These are phyloP conservation scores for Brachionus rubens DNA, from an alignment of 1,140 invertebrate genomes.

Conservation along the genomic window DNA sequence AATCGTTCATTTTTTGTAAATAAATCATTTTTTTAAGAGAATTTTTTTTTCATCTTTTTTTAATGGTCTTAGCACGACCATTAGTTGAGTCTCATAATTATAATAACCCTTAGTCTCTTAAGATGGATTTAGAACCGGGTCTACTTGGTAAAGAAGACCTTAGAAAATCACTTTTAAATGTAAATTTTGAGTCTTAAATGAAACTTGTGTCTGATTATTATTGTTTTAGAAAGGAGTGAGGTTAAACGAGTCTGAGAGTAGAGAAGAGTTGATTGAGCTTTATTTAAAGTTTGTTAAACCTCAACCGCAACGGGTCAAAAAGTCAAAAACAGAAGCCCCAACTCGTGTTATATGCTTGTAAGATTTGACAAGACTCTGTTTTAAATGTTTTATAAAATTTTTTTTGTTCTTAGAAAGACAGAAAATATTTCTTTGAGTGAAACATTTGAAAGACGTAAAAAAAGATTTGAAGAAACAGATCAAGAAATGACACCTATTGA, in stretches of 20 bases:
- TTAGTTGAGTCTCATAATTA: neutral
- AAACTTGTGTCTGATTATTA: neutral
- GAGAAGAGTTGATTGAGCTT: neutral
- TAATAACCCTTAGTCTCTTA: neutral
- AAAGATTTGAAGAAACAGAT: neutral
- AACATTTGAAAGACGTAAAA: neutral
- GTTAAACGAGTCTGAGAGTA: neutral
- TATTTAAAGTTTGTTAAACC: constrained; percentile 16
- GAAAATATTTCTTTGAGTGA: constrained; percentile 14
- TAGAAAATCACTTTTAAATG: neutral
- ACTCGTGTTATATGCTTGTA: neutral
- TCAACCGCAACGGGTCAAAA: constrained; percentile 9
- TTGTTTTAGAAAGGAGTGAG: neutral
- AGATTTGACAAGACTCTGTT: neutral
- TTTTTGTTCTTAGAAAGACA: neutral
- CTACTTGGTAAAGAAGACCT: neutral
- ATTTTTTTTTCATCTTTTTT: too few species aligned
- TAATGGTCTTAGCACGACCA: neutral
- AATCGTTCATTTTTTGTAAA: neutral
- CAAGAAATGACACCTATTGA: neutral
- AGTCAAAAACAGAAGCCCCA: neutral
- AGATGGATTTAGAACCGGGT: constrained; percentile 27
- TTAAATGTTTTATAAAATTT: too few species aligned
- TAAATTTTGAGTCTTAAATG: neutral
- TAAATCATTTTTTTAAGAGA: neutral